These are phyloP conservation scores for Ranitomeya imitator DNA, from an alignment of 2,113 vertebrate species.

Conservation along the genomic window DNA sequence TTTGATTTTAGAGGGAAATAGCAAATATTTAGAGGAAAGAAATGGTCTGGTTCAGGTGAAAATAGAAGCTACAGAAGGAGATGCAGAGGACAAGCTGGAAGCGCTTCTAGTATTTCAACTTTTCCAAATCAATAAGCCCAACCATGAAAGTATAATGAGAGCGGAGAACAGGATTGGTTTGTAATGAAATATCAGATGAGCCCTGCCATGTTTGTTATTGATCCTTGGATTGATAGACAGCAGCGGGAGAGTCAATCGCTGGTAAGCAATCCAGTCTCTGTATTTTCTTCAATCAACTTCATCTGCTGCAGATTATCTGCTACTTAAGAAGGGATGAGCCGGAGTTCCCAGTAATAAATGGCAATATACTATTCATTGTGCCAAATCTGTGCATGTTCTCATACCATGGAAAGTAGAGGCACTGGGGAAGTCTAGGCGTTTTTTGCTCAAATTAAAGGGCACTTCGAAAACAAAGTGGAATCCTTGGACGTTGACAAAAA, in stretches of 20 bases:
- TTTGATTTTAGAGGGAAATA: background rate
- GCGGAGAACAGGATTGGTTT: conserved; percentile 18
- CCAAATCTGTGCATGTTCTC: background rate
- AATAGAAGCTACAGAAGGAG: conserved; percentile 32
- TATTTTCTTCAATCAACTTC: conserved; percentile 19
- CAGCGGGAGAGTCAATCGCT: conserved; percentile 16
- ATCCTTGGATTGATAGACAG: conserved; percentile 34
- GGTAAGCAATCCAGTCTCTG: conserved; percentile 12
- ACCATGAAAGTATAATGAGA: conserved; percentile 46
- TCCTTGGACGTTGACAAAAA: background rate
- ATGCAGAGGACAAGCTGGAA: conserved; percentile 4
- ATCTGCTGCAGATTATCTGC: conserved; percentile 33
- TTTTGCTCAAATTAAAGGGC: background rate
- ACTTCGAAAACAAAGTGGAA: background rate
- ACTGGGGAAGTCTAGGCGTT: background rate
- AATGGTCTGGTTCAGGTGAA: background rate
- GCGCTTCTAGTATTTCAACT: conserved; percentile 25
- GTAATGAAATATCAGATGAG: conserved; percentile 51
- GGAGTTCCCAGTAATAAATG: background rate
- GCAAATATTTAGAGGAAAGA: background rate
- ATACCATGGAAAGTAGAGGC: background rate
- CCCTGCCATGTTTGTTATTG: conserved; percentile 39
- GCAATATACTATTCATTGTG: background rate
- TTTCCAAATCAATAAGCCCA: conserved; percentile 36
- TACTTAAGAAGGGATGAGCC: background rate